These are phyloP conservation scores for Pholis gunnellus DNA, from an alignment of 2,113 vertebrate genomes.

Conservation along the genomic window DNA sequence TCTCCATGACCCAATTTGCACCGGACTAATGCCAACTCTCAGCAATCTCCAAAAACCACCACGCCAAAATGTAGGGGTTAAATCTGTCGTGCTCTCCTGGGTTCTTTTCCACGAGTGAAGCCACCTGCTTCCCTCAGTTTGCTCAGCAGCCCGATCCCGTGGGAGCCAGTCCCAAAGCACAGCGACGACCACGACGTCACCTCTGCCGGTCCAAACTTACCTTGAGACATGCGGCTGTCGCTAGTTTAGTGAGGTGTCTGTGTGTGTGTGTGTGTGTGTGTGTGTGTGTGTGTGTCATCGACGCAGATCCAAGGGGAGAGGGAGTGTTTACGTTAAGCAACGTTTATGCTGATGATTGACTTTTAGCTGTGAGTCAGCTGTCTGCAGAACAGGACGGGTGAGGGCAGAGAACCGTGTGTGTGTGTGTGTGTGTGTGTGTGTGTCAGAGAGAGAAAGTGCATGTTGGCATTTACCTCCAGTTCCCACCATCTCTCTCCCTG, in stretches of 20 bases:
- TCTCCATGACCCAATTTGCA: neutral
- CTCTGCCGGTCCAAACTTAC: neutral
- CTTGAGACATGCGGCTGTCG: neutral
- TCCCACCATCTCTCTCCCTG: conserved; percentile 29
- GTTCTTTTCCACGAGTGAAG: too few species aligned
- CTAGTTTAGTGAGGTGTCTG: neutral
- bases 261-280: conserved; percentile 10
- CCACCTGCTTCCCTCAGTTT: too few species aligned
- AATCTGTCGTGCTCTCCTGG: too few species aligned
- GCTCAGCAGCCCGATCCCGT: too few species aligned
- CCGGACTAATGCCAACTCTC: neutral
- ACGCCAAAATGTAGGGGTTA: too few species aligned
- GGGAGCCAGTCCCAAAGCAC: too few species aligned
- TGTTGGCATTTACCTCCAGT: conserved; percentile 21
- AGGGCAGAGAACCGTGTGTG: neutral
- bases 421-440: neutral
- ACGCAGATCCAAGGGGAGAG: neutral
- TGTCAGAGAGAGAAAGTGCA: neutral
- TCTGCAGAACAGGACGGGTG: conserved; percentile 28
- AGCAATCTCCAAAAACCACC: neutral
- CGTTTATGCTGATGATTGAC: conserved; percentile 54
- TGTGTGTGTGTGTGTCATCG: conserved; percentile 9
- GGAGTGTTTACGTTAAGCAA: conserved; percentile 28
- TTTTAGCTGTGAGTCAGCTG: conserved; percentile 52
- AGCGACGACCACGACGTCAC: neutral